Percentiles rank a stretch among this genome's conserved stretches.
These are phyloP conservation scores for Diachrysia chrysitis DNA, from an alignment of 2,888 invertebrate genomes.

Conservation along the genomic window DNA sequence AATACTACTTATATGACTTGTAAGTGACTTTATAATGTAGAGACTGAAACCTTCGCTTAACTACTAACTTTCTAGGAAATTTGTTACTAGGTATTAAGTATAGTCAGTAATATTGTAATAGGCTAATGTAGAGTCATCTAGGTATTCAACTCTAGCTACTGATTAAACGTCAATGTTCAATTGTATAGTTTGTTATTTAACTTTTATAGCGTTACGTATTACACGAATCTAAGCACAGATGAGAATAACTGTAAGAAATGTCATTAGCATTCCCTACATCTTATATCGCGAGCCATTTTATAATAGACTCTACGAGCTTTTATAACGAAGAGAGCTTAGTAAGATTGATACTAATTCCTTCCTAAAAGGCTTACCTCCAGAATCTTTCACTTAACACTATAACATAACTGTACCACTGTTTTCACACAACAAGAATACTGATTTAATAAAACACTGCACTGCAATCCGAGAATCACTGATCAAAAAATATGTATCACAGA, in stretches of 20 bases:
- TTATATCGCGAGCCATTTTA: slow-evolving; percentile 49
- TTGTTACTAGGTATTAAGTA: slow-evolving; percentile 20
- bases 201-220: slow-evolving; percentile 17
- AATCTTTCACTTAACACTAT: slow-evolving; percentile 81
- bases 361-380: slow-evolving; percentile 77
- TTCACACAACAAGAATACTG: slow-evolving; percentile 52
- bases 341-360: slow-evolving; percentile 22
- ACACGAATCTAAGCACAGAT: slow-evolving; percentile 24
- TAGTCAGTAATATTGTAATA: slow-evolving; percentile 5
- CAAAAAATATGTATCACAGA: slow-evolving; percentile 50
- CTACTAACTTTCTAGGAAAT: slow-evolving; percentile 44
- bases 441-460: slow-evolving; percentile 75
- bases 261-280: slow-evolving; percentile 53
- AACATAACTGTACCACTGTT: slow-evolving; percentile 69
- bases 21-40: slow-evolving; percentile 48
- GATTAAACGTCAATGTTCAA: slow-evolving; percentile 22
- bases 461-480: slow-evolving; percentile 80
- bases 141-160: slow-evolving; percentile 15
- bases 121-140: slow-evolving; percentile 13
- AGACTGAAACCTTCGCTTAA: slow-evolving; percentile 45
- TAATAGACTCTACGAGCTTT: slow-evolving; percentile 20
- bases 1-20: slow-evolving; percentile 47
- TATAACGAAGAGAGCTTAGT: slow-evolving; percentile 5
- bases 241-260: slow-evolving; percentile 48
- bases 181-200: slow-evolving; percentile 4